Percentiles rank a stretch among this genome's conserved stretches.
phyloP scores from a whole-genome alignment of 1,140 invertebrate genomes.

The Drosophila truncata region DNA sequence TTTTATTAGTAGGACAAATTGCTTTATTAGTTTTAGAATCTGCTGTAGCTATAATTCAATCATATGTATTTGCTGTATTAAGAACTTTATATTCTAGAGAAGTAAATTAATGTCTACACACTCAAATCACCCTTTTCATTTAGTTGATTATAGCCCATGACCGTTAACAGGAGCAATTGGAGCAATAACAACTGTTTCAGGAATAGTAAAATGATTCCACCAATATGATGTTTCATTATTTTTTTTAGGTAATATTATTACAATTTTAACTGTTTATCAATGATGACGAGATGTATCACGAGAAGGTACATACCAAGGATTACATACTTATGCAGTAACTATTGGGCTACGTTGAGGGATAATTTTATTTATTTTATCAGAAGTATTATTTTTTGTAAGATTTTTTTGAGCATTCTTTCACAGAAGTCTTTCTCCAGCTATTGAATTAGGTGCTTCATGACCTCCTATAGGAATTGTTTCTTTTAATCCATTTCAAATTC shows the following conservation, averaged over 20 bases:
- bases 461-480: conserved; percentile 87
- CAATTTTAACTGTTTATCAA: conserved; percentile 86
- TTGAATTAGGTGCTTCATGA: conserved; percentile 88
- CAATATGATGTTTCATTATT: conserved; percentile 85
- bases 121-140: conserved; percentile 86
- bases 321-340: conserved; percentile 74
- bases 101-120: conserved; percentile 85
- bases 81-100: conserved; percentile 86
- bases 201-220: conserved; percentile 85
- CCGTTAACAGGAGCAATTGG: conserved; percentile 50
- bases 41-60: conserved; percentile 87
- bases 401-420: conserved; percentile 87
- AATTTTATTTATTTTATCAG: conserved; percentile 62
- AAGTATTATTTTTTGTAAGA: conserved; percentile 52
- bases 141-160: conserved; percentile 86
- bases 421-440: conserved; percentile 87
- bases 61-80: conserved; percentile 87
- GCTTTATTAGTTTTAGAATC: conserved; percentile 86
- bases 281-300: conserved; percentile 89
- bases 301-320: conserved; percentile 87
- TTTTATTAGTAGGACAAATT: conserved; percentile 86
- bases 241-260: conserved; percentile 85
- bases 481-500: conserved; percentile 88
- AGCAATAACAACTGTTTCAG: conserved; percentile 55
- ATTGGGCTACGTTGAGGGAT: conserved; percentile 85